Conservation (phyloP, 2,797 vertebrate genomes). For the Propithecus perrieri region DNA sequence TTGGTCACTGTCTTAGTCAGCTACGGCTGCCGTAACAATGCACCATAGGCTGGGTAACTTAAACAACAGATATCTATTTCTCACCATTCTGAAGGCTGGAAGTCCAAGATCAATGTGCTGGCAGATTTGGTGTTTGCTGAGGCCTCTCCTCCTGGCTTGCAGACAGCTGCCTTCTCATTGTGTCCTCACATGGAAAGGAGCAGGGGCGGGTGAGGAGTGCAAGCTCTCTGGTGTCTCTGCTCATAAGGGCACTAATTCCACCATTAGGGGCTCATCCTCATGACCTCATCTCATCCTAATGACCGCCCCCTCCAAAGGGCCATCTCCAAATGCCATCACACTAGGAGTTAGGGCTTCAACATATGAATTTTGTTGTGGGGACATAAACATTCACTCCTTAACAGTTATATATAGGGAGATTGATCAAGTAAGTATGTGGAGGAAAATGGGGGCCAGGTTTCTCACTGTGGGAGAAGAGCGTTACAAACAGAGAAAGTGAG, state of each 20-base stretch:
- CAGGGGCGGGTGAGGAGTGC: neutral
- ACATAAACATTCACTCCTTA: neutral
- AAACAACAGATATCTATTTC: neutral
- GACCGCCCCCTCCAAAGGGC: neutral
- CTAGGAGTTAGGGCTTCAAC: neutral
- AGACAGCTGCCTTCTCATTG: neutral
- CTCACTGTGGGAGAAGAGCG: too few relatives aligned
- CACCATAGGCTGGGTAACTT: neutral
- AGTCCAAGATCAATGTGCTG: neutral
- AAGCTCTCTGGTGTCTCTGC: neutral
- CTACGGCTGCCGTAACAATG: neutral
- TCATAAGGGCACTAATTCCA: neutral
- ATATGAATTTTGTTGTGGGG: neutral
- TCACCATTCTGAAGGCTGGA: neutral
- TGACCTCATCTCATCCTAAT: neutral
- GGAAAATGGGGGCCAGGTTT: neutral
- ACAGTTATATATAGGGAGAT: neutral
- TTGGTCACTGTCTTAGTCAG: neutral
- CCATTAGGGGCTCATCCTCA: neutral
- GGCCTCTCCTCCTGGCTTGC: neutral
- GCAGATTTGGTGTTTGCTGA: neutral
- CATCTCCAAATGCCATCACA: neutral
- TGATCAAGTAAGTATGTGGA: neutral
- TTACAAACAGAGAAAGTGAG: neutral
- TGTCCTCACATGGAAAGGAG: neutral